Conservation (phyloP, 2,888 invertebrate genomes). For the Netelia inedita region DNA sequence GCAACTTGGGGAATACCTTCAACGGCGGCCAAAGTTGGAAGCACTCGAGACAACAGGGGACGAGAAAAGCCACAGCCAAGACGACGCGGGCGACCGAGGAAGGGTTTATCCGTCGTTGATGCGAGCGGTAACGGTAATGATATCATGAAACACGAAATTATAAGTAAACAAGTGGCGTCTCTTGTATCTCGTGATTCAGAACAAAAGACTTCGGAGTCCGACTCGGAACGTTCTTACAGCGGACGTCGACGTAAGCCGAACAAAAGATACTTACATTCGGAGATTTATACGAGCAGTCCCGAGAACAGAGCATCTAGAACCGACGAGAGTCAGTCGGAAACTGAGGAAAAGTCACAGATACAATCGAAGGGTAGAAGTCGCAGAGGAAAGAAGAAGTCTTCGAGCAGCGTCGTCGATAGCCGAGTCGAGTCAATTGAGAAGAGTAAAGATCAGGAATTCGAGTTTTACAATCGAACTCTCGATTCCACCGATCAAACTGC, state of each 20-base stretch:
- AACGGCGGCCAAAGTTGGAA: conserved; percentile 19
- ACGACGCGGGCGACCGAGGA: conserved; percentile 79
- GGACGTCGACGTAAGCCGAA: conserved; percentile 79
- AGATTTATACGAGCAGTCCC: conserved; percentile 75
- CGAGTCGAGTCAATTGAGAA: conserved; percentile 57
- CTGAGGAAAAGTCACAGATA: conserved; percentile 75
- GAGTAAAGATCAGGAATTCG: conserved; percentile 73
- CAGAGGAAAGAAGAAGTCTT: conserved; percentile 70
- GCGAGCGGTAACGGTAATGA: conserved; percentile 61
- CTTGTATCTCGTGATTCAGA: conserved; percentile 69
- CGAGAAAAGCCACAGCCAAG: conserved; percentile 65
- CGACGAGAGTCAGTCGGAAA: conserved; percentile 82
- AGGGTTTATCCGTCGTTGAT: conserved; percentile 64
- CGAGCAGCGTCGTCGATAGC: conserved; percentile 28
- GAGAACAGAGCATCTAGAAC: conserved; percentile 77
- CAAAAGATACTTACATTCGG: conserved; percentile 77
- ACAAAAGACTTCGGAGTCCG: conserved; percentile 77
- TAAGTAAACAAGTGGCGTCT: conserved; percentile 44
- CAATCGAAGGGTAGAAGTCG: conserved; percentile 68
- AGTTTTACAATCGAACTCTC: conserved; percentile 72
- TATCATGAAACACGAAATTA: conserved; percentile 61
- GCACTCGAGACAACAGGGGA: conserved; percentile 37
- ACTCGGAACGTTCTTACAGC: conserved; percentile 77
- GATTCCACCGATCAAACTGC: conserved; percentile 33
- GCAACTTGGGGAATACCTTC: conserved; percentile 39